Percentiles rank a stretch among this genome's conserved stretches.
These are phyloP conservation scores for Cossypha niveicapilla DNA, from an alignment of 2,797 vertebrate genomes.

Conservation along the genomic window DNA sequence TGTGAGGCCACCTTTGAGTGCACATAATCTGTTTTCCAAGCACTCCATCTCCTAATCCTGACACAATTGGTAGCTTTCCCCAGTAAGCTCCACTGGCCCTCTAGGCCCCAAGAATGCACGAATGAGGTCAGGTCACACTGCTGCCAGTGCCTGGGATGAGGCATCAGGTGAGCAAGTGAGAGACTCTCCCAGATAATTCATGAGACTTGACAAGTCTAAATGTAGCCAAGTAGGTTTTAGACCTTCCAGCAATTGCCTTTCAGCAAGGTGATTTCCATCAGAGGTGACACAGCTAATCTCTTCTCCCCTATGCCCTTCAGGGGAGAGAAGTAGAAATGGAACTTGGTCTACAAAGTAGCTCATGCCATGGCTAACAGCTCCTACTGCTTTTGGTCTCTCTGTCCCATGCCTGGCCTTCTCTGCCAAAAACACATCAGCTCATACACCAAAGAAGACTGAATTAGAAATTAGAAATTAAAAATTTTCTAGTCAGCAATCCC, in stretches of 20 bases:
- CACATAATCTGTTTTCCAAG: neutral
- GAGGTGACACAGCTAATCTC: conserved; percentile 7
- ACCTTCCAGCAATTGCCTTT: neutral
- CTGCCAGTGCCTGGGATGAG: neutral
- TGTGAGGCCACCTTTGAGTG: neutral
- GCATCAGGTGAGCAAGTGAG: neutral
- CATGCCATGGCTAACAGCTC: neutral
- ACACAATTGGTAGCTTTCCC: neutral
- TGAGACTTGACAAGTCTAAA: conserved; percentile 13
- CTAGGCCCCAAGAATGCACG: neutral
- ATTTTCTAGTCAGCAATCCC: neutral
- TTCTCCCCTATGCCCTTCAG: neutral
- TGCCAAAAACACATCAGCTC: neutral
- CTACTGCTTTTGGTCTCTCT: neutral
- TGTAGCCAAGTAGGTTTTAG: conserved; percentile 6
- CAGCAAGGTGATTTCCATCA: conserved; percentile 13
- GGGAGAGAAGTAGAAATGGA: neutral
- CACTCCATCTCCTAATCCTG: neutral
- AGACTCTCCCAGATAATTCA: neutral
- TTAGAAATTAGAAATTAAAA: neutral
- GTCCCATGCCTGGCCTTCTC: neutral
- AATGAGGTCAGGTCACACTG: neutral
- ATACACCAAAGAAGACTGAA: neutral
- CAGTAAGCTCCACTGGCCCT: neutral
- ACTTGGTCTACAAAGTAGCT: neutral